phyloP scores from a whole-genome alignment of 2,888 invertebrate genomes.

The Glyphotaelius pellucidus region DNA sequence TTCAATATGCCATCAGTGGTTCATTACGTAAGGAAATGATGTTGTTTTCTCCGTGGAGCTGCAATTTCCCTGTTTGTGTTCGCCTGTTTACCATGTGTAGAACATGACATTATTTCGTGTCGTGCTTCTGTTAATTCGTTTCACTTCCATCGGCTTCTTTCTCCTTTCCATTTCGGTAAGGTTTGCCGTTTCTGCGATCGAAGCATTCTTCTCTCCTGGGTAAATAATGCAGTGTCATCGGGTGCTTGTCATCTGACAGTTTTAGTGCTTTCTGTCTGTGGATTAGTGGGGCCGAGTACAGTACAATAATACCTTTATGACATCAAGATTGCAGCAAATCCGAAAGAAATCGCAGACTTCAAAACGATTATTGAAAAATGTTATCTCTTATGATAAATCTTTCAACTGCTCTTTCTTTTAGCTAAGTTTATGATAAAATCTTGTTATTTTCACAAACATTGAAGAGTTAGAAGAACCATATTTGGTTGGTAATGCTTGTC shows the following conservation, averaged over 20 bases:
- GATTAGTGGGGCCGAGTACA: background rate
- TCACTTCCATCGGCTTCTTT: slow-evolving; percentile 28
- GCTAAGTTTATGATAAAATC: background rate
- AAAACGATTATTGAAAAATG: background rate
- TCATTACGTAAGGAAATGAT: slow-evolving; percentile 12
- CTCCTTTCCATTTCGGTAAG: slow-evolving; percentile 27
- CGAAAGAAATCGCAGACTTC: background rate
- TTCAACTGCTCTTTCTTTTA: background rate
- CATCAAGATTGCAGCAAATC: background rate
- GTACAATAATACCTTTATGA: background rate
- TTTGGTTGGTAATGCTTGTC: too few species aligned
- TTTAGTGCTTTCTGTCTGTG: background rate
- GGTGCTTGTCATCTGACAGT: background rate
- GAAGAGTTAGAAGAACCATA: background rate
- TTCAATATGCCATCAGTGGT: background rate
- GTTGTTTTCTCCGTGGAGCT: slow-evolving; percentile 9
- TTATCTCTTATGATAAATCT: background rate
- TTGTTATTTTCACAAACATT: background rate
- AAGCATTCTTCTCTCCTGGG: slow-evolving; percentile 15
- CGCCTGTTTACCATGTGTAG: slow-evolving; percentile 16
- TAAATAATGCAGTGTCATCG: slow-evolving; percentile 21
- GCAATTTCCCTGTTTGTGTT: slow-evolving; percentile 3
- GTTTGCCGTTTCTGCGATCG: background rate
- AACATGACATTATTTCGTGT: slow-evolving; percentile 32
- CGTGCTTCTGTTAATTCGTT: slow-evolving; percentile 41